Base-by-base conservation (phyloP, 2,888 invertebrate species). In the Aphodius granarius region DNA sequence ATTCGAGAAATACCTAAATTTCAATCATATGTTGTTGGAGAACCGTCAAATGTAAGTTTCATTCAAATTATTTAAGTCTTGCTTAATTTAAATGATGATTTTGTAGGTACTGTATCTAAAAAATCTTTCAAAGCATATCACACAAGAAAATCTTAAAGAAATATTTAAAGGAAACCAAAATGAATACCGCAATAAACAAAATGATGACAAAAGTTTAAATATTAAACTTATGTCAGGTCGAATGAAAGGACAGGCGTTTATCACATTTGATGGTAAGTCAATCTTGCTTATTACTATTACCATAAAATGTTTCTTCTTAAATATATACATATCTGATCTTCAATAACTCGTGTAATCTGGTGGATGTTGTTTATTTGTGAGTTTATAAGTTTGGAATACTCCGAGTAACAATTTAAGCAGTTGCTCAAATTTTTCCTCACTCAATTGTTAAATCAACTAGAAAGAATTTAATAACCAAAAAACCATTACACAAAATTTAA, bases 231-330 rank as follows among this genome's bases (percentile, higher is more conserved):
- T 91, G 88, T 85, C 86, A 0, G 91, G 91, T 0, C 87, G 88
- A 75, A 90, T 91, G 90, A 87, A 88, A 77, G 91, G 91, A 5
- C 91, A 91, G 81, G 91, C 91, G 0, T 91, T 91, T 85, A 87
- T 90, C 1, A 86, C 88, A 62, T 90, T 91, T 80, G 84, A 86
- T 82, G 85, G 91, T 91, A 85, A 82, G 82, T 80, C 62, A 70
- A 63, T n/a, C n/a, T n/a, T n/a, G n/a, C n/a, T n/a, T n/a, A n/a
- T n/a, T n/a, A n/a, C n/a, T n/a, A n/a, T n/a, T n/a, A n/a, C n/a
- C n/a, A n/a, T n/a, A n/a, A n/a, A n/a, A n/a, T n/a, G n/a, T n/a
- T n/a, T n/a, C n/a, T n/a, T n/a, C n/a, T n/a, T n/a, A n/a, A n/a
- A n/a, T n/a, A n/a, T n/a, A n/a, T n/a, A n/a, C n/a, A n/a, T n/a